phyloP scores from a whole-genome alignment of 2,797 vertebrate genomes.

The Xenops minutus region DNA sequence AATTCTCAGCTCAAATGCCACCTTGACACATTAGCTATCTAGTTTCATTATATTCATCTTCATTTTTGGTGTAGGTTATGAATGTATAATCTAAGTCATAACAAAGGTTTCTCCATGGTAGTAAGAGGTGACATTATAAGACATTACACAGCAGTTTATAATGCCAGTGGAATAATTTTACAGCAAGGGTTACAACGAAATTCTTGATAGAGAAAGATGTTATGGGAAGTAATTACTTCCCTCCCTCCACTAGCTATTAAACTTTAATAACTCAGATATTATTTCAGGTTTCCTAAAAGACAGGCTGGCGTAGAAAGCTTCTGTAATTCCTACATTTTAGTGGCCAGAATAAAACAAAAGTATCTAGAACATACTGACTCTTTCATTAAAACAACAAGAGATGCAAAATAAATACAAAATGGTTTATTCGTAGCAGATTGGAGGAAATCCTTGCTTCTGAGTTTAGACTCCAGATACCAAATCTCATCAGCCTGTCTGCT shows the following conservation, averaged over 20 bases:
- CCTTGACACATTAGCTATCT: not conserved
- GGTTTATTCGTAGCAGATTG: not conserved
- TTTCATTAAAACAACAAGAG: not conserved
- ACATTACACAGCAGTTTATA: not conserved
- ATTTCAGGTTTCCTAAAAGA: not conserved
- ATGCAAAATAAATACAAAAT: not conserved
- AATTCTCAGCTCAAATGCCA: not conserved
- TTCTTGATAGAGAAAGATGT: constrained; percentile 19
- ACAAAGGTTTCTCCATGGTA: not conserved
- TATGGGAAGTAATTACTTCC: not conserved
- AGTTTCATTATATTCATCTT: not conserved
- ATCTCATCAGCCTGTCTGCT: constrained; percentile 18
- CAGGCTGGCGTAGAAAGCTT: not conserved
- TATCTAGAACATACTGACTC: not conserved
- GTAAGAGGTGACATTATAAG: constrained; percentile 19
- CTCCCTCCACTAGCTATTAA: not conserved
- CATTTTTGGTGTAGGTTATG: not conserved
- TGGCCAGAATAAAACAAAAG: not conserved
- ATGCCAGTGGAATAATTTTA: constrained; percentile 47
- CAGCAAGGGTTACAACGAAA: constrained; percentile 1
- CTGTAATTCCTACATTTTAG: not conserved
- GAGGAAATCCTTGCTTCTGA: constrained; percentile 7
- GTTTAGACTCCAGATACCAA: not conserved
- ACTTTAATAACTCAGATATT: not conserved
- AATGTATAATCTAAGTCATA: constrained; percentile 17